Evolutionary conservation across 2,113 vertebrate genomes (phyloP), one percentile per base, ranked within the genome.

Genomic region (Phaethon lepturus): DNA sequence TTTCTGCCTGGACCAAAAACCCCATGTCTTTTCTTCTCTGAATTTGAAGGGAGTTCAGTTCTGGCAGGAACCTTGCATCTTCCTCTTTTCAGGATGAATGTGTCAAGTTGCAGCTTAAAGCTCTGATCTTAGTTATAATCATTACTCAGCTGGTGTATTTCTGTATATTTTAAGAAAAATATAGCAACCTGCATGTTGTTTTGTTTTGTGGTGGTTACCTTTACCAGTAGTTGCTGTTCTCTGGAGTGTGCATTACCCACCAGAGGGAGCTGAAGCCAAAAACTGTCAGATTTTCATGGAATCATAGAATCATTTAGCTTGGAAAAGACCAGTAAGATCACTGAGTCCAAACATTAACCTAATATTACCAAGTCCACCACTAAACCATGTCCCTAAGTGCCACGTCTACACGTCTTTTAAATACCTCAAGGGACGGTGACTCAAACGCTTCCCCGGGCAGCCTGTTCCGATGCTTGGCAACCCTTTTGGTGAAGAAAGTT

Each of bases 241-340:
- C 71, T 83, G 67, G 9, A 73, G 55, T 29, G 40, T 67, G 19
- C 9, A 4, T 88, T 94, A 63, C 68, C 94, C 94, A 95, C 82
- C 94, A 97, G 97, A 90, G 94, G 95, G 94, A 96, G 96, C 96
- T 2, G 45, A 80, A 93, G 68, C 55, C 75, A 79, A 90, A 25
- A 94, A 38, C 78, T 45, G 24, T 45, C 40, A 60, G 40, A 25
- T 95, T 90, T 90, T 86, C 44, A 44, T 26, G 23, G 56, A 55
- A 6, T 33, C 24, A 4, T 22, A 2, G 7, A 26, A 33, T 40
- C 4, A 4, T 63, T 80, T 80, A 13, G 24, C 25, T 59, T 81
- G 63, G 45, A 53, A 60, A 81, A 66, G 81, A 81, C 22, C 7
- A 2, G 2, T 60, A 28, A 44, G 44, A 50, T 69, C 53, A 38